A percentile compares a stretch with the other conserved stretches of the same genome.
phyloP scores from a whole-genome alignment of 2,113 vertebrate genomes.

The Callorhinus ursinus region DNA sequence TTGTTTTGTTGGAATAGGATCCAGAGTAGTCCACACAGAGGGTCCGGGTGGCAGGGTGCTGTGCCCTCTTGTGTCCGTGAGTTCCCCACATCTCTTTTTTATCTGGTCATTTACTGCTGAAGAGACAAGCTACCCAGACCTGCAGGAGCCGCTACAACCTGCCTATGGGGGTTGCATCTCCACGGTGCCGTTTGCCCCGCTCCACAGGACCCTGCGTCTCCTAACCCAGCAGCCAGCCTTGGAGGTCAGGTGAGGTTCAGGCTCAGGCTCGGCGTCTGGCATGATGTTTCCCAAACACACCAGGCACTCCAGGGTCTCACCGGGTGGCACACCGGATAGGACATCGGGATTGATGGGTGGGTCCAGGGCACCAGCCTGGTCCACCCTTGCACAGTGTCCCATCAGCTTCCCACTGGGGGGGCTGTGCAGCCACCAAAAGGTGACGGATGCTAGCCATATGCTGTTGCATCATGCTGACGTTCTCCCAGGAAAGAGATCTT shows the following conservation, averaged over 20 bases:
- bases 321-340: accelerated
- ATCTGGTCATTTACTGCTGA: background rate
- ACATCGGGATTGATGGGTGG: accelerated
- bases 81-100: background rate
- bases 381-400: background rate
- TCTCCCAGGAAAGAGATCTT: accelerated
- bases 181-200: accelerated
- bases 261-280: accelerated
- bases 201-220: background rate
- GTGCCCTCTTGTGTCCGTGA: background rate
- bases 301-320: background rate
- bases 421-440: background rate
- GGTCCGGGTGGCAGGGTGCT: accelerated
- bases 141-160: too few relatives aligned
- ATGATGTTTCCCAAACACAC: background rate
- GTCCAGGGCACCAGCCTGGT: background rate
- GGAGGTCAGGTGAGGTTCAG: background rate
- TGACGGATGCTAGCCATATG: accelerated
- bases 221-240: too few relatives aligned
- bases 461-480: accelerated
- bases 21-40: accelerated
- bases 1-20: too few relatives aligned
- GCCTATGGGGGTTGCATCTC: accelerated
- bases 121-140: background rate
- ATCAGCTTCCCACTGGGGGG: accelerated